Base-by-base conservation (phyloP, 2,888 invertebrate genomes). In the Empis stercorea region DNA sequence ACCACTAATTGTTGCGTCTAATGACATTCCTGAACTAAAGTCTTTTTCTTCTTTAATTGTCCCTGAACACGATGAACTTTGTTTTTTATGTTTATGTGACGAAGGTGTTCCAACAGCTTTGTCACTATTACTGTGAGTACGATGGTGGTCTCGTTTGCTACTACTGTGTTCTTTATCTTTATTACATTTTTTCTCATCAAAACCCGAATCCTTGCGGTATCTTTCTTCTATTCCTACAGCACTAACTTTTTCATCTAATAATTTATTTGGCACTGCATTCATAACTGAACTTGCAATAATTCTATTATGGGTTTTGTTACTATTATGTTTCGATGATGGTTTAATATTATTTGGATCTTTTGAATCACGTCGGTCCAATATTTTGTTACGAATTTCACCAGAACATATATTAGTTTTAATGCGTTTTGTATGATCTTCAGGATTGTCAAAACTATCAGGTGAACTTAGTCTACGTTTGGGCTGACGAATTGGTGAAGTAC, bases 391-490 rank as follows among this genome's bases (percentile, higher is more conserved):
- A 51, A 72, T 70, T 36, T 75, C 73, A 11, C 66, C 61, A 34
- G 71, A 75, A 48, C 74, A 71, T 65, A 78, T 62, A 45, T 69
- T 69, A 50, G 50, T 40, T 51, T 49, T 11, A 14, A 66, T 56
- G 3, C 68, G 64, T 49, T 66, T 66, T 1, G 56, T 56, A 38
- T 60, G 57, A 30, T 63, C 65, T 37, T 68, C 69, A 10, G 58
- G 56, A 23, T 59, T 56, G 10, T 59, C 60, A 9, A 44, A 16
- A 58, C 75, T 76, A 49, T 87, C 87, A 62, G 87, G 87, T 2
- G 84, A 84, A 53, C 87, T 87, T 59, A 85, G 76, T 50, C 87
- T 75, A 44, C 88, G 74, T 66, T 88, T 88, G 48, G 65, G 59
- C 44, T 59, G 53, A 6, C 66, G 64, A 9, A 56, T 58, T 1